Evolutionary conservation across 2,888 invertebrate species (phyloP), one percentile per base, ranked within the genome.

Genomic region (Psylliodes chrysocephalus): DNA sequence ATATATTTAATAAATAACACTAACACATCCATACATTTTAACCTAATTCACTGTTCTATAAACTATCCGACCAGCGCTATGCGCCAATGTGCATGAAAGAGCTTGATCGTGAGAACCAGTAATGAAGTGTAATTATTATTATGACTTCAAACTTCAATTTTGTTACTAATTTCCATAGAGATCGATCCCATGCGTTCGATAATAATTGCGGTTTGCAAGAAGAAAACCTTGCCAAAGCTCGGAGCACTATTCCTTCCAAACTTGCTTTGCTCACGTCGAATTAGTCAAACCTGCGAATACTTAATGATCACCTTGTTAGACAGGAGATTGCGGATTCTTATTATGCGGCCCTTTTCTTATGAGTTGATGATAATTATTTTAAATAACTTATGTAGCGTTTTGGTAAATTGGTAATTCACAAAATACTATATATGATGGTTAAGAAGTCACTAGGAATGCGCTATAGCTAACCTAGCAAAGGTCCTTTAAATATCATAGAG

Each of bases 61-160:
- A 59, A 53, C 53, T 35, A 57, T 57, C 15, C 38, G 57, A 59
- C 25, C 18, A 63, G 19, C 55, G 25, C 10, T 38, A 40, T 40
- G 15, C 40, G 22, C 54, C 33, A 33, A 51, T 22, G 30, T 25
- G 33, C 14, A 42, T 54, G 61, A 54, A 51, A 42, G 52, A 60
- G 56, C n/a, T 51, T 40, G 60, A 72, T 68, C 76, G 76, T 76
- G 75, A 76, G 76, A 76, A 74, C 75, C 75, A 70, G 69, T 76
- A 73, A 73, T 72, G 71, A 69, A 67, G 62, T 66, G 63, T 75
- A 75, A 76, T 76, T 72, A 75, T 74, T 72, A 73, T 74, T 73
- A 75, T 75, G 69, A 72, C 63, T 71, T 69, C 64, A 70, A 71
- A 73, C 71, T 73, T 70, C 73, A 70, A 73, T 76, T 73, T 73